These are phyloP conservation scores for Drosophila affinis DNA, from an alignment of 2,888 invertebrate species.

Conservation along the genomic window DNA sequence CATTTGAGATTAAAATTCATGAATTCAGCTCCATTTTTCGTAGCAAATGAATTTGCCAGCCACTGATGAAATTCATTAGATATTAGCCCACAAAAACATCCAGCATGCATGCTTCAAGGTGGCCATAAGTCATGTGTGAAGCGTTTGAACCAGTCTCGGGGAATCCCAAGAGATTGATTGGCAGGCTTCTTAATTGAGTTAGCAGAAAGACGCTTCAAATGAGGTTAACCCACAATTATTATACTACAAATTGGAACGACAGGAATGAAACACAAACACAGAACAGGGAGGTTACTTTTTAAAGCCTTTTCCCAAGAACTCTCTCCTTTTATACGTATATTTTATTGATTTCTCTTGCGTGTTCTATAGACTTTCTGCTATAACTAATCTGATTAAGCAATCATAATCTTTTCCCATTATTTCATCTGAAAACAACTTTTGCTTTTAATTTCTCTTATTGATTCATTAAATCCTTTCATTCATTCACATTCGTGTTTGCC, in stretches of 20 bases:
- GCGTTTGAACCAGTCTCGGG: too few relatives aligned
- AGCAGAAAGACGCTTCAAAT: too few relatives aligned
- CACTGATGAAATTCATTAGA: conserved; percentile 27
- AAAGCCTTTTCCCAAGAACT: neutral
- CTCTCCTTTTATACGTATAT: neutral
- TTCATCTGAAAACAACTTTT: neutral
- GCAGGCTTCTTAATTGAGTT: too few relatives aligned
- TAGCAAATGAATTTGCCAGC: conserved; percentile 46
- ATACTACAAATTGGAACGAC: too few relatives aligned
- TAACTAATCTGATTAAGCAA: neutral
- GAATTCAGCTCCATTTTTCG: conserved; percentile 55
- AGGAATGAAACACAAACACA: too few relatives aligned
- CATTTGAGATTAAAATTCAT: conserved; percentile 61
- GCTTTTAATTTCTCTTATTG: neutral
- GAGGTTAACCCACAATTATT: too few relatives aligned
- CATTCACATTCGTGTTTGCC: neutral
- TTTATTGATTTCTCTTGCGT: neutral
- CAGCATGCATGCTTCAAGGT: neutral
- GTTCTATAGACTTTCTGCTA: neutral
- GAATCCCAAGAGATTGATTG: too few relatives aligned
- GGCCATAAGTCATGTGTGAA: too few relatives aligned
- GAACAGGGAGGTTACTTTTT: too few relatives aligned
- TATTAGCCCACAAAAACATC: conserved; percentile 1
- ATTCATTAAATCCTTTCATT: neutral
- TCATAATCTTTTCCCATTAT: neutral